phyloP scores from a whole-genome alignment of 2,797 vertebrate genomes.

The Meda fulgida region DNA sequence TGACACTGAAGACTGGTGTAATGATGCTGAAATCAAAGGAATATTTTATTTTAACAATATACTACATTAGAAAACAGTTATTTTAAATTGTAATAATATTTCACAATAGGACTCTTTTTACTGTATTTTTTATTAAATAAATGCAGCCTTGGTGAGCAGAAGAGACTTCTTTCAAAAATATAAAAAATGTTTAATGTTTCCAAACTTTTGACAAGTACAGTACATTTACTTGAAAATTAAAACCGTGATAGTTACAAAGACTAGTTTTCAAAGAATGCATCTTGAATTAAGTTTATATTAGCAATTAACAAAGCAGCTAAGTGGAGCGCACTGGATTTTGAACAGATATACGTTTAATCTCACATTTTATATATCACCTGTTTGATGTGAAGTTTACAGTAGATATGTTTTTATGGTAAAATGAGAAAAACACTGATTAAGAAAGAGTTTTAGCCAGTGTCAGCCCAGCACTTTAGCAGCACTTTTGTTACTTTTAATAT shows the following conservation, averaged over 20 bases:
- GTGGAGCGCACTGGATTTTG: not conserved
- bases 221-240: too few relatives aligned
- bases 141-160: not conserved
- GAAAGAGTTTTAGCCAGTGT: not conserved
- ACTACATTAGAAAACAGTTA: not conserved
- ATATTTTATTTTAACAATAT: not conserved
- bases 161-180: too few relatives aligned
- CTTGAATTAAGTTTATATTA: not conserved
- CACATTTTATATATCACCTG: not conserved
- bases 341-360: not conserved
- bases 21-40: not conserved
- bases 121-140: not conserved
- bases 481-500: constrained; percentile 49
- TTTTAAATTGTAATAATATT: too few relatives aligned
- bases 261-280: not conserved
- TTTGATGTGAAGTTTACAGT: not conserved
- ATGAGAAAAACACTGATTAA: not conserved
- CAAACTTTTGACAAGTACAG: too few relatives aligned
- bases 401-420: not conserved
- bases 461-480: constrained; percentile 24
- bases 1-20: not conserved
- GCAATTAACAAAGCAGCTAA: not conserved
- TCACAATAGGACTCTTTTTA: too few relatives aligned
- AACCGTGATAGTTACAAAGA: too few relatives aligned
- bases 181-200: too few relatives aligned